Conservation (phyloP, 1,140 invertebrate species). For the Temnothorax curvispinosus region DNA sequence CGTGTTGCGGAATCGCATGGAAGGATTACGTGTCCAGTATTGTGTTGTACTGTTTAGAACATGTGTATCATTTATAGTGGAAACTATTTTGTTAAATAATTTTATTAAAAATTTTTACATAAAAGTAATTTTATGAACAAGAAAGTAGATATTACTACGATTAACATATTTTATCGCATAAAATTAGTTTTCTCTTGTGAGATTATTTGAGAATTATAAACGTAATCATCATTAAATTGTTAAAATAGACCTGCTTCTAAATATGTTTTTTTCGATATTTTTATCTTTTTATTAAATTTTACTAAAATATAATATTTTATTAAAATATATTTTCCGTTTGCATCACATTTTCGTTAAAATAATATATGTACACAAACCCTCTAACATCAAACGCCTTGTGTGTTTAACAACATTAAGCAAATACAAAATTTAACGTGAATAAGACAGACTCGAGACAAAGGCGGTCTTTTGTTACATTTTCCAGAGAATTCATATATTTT, state of each 20-base stretch:
- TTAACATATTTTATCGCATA: background rate
- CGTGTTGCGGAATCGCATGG: slow-evolving; percentile 6
- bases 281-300: background rate
- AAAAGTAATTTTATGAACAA: background rate
- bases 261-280: background rate
- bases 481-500: background rate
- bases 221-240: background rate
- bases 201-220: background rate
- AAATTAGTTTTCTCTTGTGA: background rate
- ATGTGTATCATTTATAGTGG: background rate
- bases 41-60: background rate
- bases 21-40: slow-evolving; percentile 28
- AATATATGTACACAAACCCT: background rate
- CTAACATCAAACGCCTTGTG: background rate
- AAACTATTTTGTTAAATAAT: slow-evolving; percentile 9
- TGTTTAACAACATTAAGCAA: background rate
- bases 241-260: background rate
- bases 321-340: background rate
- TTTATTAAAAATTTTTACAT: background rate
- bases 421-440: background rate
- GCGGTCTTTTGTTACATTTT: background rate
- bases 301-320: background rate
- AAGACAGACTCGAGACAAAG: background rate
- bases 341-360: background rate
- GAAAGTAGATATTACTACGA: background rate